Percentiles rank a stretch among this genome's conserved stretches.
Conservation (phyloP, 1,140 invertebrate genomes). For the Apis laboriosa region DNA sequence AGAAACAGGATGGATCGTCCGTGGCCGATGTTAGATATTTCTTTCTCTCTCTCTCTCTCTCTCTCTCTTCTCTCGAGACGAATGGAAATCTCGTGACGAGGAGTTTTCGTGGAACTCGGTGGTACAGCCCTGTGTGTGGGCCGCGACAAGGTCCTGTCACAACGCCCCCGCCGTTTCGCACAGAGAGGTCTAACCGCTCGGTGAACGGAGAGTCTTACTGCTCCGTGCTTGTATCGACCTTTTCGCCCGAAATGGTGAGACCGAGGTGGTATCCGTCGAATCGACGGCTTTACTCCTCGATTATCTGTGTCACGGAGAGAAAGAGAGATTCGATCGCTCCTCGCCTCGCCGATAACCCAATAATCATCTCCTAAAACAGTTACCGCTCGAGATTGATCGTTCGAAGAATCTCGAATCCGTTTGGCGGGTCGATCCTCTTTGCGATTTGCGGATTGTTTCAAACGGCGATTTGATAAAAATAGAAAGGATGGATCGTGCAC, state of each 20-base stretch:
- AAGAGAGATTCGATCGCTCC: background rate
- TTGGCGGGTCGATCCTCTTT: background rate
- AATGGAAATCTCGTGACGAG: background rate
- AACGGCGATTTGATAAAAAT: no score
- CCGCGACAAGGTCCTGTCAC: conserved; percentile 75
- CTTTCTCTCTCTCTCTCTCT: background rate
- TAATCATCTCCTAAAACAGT: background rate
- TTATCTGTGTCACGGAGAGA: conserved; percentile 45
- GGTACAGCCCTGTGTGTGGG: conserved; percentile 76
- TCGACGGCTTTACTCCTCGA: conserved; percentile 58
- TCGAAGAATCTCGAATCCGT: background rate
- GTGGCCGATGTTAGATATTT: background rate
- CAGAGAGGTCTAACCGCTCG: conserved; percentile 54
- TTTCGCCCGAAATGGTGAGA: conserved; percentile 75
- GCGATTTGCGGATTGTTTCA: background rate
- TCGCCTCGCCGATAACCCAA: background rate
- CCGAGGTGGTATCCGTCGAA: conserved; percentile 60
- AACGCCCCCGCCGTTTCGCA: conserved; percentile 72
- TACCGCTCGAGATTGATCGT: background rate
- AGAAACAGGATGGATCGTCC: background rate
- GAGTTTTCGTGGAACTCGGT: conserved; percentile 62
- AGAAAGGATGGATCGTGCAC: background rate
- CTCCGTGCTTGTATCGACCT: conserved; percentile 63
- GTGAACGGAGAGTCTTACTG: conserved; percentile 71
- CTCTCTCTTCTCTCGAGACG: no score